Evolutionary conservation across 2,888 invertebrate species (phyloP).

Genomic region (Saturnia japonica): DNA sequence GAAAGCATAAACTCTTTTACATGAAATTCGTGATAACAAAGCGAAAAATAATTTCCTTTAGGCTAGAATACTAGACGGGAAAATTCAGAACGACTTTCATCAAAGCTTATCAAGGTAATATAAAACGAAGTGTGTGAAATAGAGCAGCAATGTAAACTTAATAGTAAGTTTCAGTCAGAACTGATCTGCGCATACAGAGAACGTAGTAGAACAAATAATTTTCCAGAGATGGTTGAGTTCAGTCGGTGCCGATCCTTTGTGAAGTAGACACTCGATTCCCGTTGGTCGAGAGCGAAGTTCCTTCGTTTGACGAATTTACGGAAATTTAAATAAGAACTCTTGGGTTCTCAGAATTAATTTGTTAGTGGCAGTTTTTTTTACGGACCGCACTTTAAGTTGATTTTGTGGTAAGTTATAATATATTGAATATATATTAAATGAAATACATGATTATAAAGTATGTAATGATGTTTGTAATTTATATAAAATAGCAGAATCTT

Average conservation of each 20-base stretch:
- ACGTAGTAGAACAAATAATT: conserved; percentile 59
- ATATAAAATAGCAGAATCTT: neutral
- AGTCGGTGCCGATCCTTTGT: conserved; percentile 51
- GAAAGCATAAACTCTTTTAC: conserved; percentile 45
- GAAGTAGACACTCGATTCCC: conserved; percentile 43
- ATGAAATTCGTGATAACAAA: conserved; percentile 48
- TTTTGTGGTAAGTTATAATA: neutral
- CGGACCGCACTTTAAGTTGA: neutral
- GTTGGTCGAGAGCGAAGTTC: conserved; percentile 46
- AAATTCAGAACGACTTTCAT: conserved; percentile 30
- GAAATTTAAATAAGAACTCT: conserved; percentile 42
- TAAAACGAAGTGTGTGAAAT: conserved; percentile 12
- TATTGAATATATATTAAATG: neutral
- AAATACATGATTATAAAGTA: neutral
- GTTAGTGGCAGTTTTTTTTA: conserved; percentile 41
- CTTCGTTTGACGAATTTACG: conserved; percentile 33
- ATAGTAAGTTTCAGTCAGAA: conserved; percentile 27
- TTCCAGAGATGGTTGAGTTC: conserved; percentile 50
- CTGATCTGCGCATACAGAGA: conserved; percentile 60
- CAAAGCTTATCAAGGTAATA: conserved; percentile 24
- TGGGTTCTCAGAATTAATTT: conserved; percentile 33
- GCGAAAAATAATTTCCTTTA: conserved; percentile 51
- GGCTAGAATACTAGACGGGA: conserved; percentile 29
- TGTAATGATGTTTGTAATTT: neutral
- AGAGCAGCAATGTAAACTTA: conserved; percentile 37